These are phyloP conservation scores for Nowickia ferox DNA, from an alignment of 2,888 invertebrate genomes.

Conservation along the genomic window DNA sequence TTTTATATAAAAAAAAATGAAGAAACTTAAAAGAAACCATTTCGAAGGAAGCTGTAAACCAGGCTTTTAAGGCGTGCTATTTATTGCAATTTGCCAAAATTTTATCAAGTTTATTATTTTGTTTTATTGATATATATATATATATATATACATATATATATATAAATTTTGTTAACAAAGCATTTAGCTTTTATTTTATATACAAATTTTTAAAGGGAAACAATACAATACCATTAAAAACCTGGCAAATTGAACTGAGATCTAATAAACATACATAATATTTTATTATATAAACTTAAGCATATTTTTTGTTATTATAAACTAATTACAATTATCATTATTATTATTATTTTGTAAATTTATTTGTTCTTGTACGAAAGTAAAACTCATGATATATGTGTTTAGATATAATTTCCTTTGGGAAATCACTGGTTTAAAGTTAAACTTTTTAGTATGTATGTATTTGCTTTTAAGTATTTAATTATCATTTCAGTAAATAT, in stretches of 20 bases:
- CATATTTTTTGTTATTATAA: constrained; percentile 23
- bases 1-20: constrained; percentile 2
- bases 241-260: constrained; percentile 41
- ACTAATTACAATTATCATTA: constrained; percentile 56
- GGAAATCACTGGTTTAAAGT: constrained; percentile 81
- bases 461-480: constrained; percentile 77
- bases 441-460: constrained; percentile 78
- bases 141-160: not conserved
- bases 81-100: too few relatives aligned
- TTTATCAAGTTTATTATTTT: not conserved
- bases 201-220: not conserved
- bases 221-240: not conserved
- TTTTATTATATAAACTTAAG: constrained; percentile 41
- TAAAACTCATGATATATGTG: constrained; percentile 80
- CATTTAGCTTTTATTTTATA: not conserved
- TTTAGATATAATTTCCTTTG: constrained; percentile 66
- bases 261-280: constrained; percentile 17
- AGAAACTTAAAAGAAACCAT: not conserved
- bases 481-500: constrained; percentile 67
- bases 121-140: not conserved
- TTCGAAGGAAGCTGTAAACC: constrained; percentile 4
- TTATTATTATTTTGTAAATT: constrained; percentile 44
- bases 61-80: not conserved
- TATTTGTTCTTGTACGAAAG: constrained; percentile 57
- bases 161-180: not conserved